Evolutionary conservation across 2,113 vertebrate genomes (phyloP).

Genomic region (Phalacrocorax brasilianus): DNA sequence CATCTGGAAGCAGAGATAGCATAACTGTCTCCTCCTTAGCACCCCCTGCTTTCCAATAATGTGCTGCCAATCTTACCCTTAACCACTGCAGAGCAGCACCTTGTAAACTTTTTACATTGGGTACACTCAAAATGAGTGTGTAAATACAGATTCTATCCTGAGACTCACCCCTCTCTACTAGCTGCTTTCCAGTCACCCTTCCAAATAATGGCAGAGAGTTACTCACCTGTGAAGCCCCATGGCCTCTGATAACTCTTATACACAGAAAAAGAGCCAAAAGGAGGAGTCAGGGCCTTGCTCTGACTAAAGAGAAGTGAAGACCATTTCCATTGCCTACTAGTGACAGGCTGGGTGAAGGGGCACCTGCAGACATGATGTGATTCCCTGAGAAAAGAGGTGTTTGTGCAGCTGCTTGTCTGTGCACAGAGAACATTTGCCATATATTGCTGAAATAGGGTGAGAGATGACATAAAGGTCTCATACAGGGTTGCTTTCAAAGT

Average conservation of each 20-base stretch:
- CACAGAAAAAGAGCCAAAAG: not conserved
- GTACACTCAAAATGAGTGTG: not conserved
- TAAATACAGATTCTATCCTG: not conserved
- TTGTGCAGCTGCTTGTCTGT: not conserved
- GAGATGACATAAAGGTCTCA: not conserved
- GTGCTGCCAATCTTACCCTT: not conserved
- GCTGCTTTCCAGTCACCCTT: not conserved
- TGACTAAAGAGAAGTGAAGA: not conserved
- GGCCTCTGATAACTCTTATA: not conserved
- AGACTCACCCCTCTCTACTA: not conserved
- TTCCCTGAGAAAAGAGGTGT: not conserved
- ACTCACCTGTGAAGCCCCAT: not conserved
- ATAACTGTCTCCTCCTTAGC: not conserved
- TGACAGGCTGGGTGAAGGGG: not conserved
- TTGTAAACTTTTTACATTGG: not conserved
- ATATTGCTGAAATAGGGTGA: not conserved
- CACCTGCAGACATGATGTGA: not conserved
- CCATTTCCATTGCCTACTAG: not conserved
- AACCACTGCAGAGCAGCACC: not conserved
- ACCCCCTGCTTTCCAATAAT: not conserved
- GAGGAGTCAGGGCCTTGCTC: not conserved
- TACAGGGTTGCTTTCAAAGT: not conserved
- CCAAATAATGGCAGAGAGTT: not conserved
- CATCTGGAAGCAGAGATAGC: constrained; percentile 19
- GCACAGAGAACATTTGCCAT: not conserved